A percentile compares a stretch with the other conserved stretches of the same genome.
Evolutionary conservation across 1,140 invertebrate genomes (phyloP).

Genomic region (Penaeus japonicus): DNA sequence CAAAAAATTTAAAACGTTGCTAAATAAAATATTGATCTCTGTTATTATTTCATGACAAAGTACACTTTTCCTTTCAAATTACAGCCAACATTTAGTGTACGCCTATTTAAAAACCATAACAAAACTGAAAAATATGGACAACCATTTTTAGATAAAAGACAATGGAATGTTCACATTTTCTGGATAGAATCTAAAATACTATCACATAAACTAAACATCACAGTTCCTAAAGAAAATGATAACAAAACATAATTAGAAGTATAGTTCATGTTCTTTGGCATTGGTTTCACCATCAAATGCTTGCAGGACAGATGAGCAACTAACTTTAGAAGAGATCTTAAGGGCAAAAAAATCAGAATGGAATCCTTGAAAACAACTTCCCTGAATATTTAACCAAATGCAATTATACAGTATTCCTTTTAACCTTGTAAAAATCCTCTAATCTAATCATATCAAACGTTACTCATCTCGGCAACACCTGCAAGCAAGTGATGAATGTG

Average conservation of each 20-base stretch:
- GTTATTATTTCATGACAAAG: not conserved
- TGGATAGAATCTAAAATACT: conserved; percentile 2
- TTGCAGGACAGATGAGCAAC: not conserved
- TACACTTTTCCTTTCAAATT: not conserved
- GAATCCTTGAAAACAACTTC: not conserved
- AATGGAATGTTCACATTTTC: conserved; percentile 7
- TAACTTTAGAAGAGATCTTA: not conserved
- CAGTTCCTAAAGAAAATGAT: conserved; percentile 23
- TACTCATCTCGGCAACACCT: not conserved
- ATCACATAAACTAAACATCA: conserved; percentile 23
- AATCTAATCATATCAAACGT: no score
- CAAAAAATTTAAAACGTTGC: not conserved
- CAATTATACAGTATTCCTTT: no score
- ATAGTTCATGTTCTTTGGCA: conserved; percentile 18
- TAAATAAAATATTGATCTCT: not conserved
- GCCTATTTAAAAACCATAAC: conserved; percentile 3
- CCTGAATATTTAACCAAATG: no score
- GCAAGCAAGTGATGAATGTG: conserved; percentile 11
- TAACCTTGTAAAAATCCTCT: no score
- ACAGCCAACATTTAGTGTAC: not conserved
- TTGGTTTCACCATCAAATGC: conserved; percentile 24
- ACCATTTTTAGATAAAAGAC: not conserved
- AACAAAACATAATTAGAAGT: conserved; percentile 9
- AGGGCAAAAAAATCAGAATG: not conserved
- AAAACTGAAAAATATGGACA: conserved; percentile 14